These are phyloP conservation scores for Plecotus auritus DNA, from an alignment of 2,113 vertebrate species.

Conservation along the genomic window DNA sequence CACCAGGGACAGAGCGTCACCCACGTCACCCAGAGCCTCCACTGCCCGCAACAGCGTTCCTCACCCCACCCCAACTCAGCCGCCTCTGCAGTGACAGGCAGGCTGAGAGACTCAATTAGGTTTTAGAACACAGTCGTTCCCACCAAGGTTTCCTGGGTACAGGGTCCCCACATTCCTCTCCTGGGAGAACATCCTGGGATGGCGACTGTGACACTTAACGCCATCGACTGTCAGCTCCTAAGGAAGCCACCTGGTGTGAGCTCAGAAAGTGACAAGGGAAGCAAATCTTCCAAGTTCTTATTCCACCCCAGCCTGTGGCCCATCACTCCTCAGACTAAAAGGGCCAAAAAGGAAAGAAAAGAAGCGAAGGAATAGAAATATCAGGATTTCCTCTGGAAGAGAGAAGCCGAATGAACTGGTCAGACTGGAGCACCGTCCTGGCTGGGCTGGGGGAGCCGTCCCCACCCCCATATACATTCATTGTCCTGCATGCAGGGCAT, in stretches of 20 bases:
- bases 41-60: fast-evolving
- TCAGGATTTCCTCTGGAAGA: background rate
- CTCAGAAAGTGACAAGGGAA: background rate
- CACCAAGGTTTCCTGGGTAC: background rate
- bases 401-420: background rate
- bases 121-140: background rate
- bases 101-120: background rate
- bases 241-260: background rate
- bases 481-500: too few relatives aligned
- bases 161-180: background rate
- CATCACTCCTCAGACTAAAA: background rate
- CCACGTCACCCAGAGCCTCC: background rate
- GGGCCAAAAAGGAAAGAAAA: background rate
- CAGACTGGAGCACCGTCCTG: fast-evolving
- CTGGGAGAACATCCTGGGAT: too few relatives aligned
- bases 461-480: background rate
- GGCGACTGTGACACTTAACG: fast-evolving
- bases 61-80: fast-evolving
- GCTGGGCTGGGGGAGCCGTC: fast-evolving
- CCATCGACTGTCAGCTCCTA: background rate
- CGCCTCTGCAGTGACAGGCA: fast-evolving
- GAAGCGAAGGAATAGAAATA: background rate
- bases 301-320: background rate
- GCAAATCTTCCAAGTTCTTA: background rate
- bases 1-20: background rate